Evolutionary conservation across 2,797 vertebrate genomes (phyloP), one percentile per base, ranked within the genome.

Genomic region (Chromis chromis): DNA sequence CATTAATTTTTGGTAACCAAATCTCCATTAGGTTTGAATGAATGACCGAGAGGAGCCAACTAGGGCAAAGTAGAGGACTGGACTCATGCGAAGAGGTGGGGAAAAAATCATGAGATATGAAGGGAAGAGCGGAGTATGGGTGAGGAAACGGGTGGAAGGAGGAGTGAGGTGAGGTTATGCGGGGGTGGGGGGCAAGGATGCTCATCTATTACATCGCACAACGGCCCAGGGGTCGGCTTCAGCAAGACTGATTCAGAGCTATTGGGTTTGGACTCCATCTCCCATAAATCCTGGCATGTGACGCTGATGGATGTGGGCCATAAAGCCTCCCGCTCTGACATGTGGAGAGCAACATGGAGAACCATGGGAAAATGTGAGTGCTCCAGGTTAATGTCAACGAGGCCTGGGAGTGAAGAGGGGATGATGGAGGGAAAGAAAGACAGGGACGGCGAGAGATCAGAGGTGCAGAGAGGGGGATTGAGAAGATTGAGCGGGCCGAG

Each of bases 371-470:
- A 87, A 93, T 85, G 83, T 83, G 89, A 91, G 92, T 84, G 91
- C 91, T 93, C 83, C 92, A 89, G 92, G 94, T 93, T 93, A 91
- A 92, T 93, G 92, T 93, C 91, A 92, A 91, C 67, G 80, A 93
- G 83, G 89, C 83, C 91, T 86, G 83, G 86, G 76, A 87, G 90
- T 83, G 87, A 88, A 79, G 86, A 86, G 79, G 81, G 70, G 83
- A 90, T 90, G 89, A 91, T 86, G 83, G 84, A 90, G 80, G 55
- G 86, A 85, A 87, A 54, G 76, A 74, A 69, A 83, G 87, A 78
- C 42, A 14, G 64, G 68, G 84, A 76, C 78, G 39, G 66, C 6
- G 57, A 77, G 85, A 76, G 85, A 85, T 88, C 83, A 86, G 78
- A 82, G 82, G 78, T 81, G 74, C 54, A 46, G 82, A 79, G 83